phyloP scores from a whole-genome alignment of 2,113 vertebrate species.

The Columba livia region DNA sequence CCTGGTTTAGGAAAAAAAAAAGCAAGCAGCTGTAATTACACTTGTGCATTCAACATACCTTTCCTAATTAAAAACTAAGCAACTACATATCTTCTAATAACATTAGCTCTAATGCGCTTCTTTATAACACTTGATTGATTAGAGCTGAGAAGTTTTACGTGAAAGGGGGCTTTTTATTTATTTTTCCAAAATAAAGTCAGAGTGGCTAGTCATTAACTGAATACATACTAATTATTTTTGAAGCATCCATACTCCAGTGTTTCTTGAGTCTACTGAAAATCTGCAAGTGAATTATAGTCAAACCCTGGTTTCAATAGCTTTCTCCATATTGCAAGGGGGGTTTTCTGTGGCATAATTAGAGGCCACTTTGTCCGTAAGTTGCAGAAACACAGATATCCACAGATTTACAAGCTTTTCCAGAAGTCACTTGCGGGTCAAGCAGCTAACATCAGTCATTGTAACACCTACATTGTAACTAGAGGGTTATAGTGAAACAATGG shows the following conservation, averaged over 20 bases:
- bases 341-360: background rate
- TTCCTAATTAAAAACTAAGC: conserved; percentile 53
- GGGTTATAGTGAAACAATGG: background rate
- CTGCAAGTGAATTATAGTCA: background rate
- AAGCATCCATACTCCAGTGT: background rate
- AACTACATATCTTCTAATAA: background rate
- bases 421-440: background rate
- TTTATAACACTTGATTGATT: conserved; percentile 23
- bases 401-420: conserved; percentile 13
- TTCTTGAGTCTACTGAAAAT: background rate
- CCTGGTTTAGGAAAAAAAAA: background rate
- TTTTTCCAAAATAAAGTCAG: background rate
- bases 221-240: background rate
- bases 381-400: background rate
- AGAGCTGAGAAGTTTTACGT: background rate
- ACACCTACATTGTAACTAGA: background rate
- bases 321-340: background rate
- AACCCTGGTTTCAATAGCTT: background rate
- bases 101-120: conserved; percentile 10
- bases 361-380: conserved; percentile 2
- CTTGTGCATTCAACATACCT: background rate
- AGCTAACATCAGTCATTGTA: background rate
- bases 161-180: background rate
- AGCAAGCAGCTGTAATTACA: background rate
- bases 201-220: conserved; percentile 22